These are phyloP conservation scores for Saxicola maurus DNA, from an alignment of 2,797 vertebrate species.

Conservation along the genomic window DNA sequence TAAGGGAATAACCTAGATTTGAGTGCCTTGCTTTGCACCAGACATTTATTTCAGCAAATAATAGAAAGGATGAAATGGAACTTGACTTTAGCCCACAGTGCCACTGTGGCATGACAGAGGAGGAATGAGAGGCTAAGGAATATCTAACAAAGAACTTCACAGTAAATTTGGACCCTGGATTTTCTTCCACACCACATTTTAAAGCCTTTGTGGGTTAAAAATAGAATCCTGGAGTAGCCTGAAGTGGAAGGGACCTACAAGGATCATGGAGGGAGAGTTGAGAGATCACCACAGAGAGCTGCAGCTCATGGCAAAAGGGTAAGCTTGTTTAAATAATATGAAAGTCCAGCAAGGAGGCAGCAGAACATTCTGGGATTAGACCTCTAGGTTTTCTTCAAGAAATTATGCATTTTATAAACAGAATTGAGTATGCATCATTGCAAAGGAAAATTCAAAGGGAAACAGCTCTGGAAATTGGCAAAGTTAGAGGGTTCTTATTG, in stretches of 20 bases:
- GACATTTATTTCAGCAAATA: background rate
- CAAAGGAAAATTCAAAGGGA: background rate
- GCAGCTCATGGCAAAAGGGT: accelerated
- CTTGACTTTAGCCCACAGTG: background rate
- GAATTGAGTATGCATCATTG: background rate
- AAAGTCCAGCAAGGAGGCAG: background rate
- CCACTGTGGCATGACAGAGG: background rate
- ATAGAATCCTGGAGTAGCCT: background rate
- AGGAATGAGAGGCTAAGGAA: background rate
- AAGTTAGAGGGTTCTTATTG: background rate
- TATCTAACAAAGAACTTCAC: background rate
- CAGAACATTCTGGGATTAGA: background rate
- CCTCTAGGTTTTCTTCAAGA: background rate
- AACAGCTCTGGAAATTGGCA: background rate
- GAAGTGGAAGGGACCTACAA: background rate
- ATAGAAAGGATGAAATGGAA: background rate
- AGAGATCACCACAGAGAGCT: background rate
- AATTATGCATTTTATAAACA: background rate
- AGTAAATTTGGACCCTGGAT: background rate
- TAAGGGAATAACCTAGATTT: constrained; percentile 43
- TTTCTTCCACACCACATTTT: background rate
- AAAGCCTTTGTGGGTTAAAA: background rate
- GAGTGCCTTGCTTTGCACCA: background rate
- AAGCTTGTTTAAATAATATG: background rate
- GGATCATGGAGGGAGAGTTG: background rate